Base-by-base conservation (phyloP, 23 tunicate species). In the Styela plicata region DNA sequence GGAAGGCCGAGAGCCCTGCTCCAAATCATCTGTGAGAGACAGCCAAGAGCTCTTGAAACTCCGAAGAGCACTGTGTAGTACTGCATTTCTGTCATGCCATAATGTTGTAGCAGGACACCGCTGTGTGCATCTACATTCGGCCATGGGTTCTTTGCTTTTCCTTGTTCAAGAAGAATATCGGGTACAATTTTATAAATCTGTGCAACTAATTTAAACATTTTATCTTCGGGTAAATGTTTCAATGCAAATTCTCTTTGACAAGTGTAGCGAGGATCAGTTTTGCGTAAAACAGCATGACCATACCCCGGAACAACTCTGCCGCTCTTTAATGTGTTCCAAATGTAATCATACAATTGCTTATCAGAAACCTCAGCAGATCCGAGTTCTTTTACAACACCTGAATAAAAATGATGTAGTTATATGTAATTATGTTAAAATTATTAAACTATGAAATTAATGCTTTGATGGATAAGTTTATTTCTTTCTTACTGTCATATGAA, bases 41-140 rank as follows among this genome's bases (percentile, higher is more conserved):
- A 94, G 1, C 98, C 98, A 33, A 94, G 88, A 25, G 90, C 98
- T 26, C 98, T 82, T 2, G 98, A 94, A 7, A 94, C 98, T 21
- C 98, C 98, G 82, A 94, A 94, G 13, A 94, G 83, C 23, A 94
- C 98, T 61, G 98, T 94, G 84, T 94, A 94, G 69, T 94, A 94
- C 34, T 85, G 85, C 98, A 94, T 94, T 74, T 94, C 95, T n/a
- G 88, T 94, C 91, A 94, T 83, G 19, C 80, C 80, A 80, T 94
- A 94, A 34, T 94, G 94, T 52, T 95, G 99, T 69, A 95, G 82
- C 31, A 95, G 85, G 21, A 95, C 99, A 34, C 99, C 99, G 75
- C 96, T 89, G 92, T 95, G 99, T 22, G 99, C 99, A 86, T 95
- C 99, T n/a, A 95, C 99, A 86, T 95, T 95, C 26, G 96, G 96